Conservation (phyloP, 2,113 vertebrate genomes). For the Epinephelus fuscoguttatus region DNA sequence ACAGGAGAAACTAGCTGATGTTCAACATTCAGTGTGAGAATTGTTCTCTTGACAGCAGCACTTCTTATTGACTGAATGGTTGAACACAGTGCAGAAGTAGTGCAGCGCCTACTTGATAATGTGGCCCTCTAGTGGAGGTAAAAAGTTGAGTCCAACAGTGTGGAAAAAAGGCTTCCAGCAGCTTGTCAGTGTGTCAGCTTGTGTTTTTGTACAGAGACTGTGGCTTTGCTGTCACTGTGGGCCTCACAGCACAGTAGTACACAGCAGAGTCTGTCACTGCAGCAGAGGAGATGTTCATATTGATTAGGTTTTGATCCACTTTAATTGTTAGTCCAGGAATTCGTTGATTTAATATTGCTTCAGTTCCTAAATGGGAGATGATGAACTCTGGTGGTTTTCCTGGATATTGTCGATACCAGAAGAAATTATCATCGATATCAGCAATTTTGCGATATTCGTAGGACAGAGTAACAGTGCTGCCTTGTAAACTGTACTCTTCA, state of each 20-base stretch:
- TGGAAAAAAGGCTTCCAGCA: not conserved
- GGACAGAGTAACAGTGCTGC: too few relatives aligned
- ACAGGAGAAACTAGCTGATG: slow-evolving; percentile 20
- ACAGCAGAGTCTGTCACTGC: too few relatives aligned
- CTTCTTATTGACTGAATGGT: slow-evolving; percentile 24
- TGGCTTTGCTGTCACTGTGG: slow-evolving; percentile 42
- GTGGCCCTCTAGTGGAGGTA: slow-evolving; percentile 38
- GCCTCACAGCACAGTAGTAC: slow-evolving; percentile 9
- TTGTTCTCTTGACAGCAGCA: slow-evolving; percentile 41
- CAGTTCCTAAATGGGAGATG: not conserved
- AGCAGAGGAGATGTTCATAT: not conserved
- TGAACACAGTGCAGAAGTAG: slow-evolving; percentile 23
- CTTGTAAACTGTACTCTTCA: too few relatives aligned
- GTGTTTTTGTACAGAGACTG: slow-evolving; percentile 30
- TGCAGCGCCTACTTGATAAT: slow-evolving; percentile 19
- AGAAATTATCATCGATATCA: too few relatives aligned
- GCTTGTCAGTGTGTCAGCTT: too few relatives aligned
- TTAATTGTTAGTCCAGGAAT: too few relatives aligned
- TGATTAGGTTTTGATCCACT: not conserved
- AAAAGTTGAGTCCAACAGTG: not conserved
- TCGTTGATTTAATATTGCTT: rapidly evolving
- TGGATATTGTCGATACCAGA: too few relatives aligned
- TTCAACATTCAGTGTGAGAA: slow-evolving; percentile 16
- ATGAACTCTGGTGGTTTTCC: not conserved
- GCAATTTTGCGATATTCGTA: too few relatives aligned